phyloP scores from a whole-genome alignment of 2,888 invertebrate genomes.

The Amiota mariae region DNA sequence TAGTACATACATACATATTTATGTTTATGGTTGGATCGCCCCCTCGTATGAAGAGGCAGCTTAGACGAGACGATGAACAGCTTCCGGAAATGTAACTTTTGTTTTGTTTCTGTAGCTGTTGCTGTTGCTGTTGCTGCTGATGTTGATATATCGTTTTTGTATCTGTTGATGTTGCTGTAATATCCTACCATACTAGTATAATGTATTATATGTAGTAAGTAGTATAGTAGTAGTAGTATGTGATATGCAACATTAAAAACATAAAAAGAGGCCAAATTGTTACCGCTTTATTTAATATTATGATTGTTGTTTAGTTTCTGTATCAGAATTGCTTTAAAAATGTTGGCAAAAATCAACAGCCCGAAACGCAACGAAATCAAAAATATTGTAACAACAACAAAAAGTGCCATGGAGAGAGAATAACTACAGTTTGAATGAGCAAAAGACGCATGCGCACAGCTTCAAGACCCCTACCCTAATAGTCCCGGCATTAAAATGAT shows the following conservation, averaged over 20 bases:
- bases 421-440: conserved; percentile 12
- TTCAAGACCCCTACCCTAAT: too few species aligned
- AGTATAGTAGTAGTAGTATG: conserved; percentile 41
- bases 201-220: too few species aligned
- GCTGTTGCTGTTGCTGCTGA: conserved; percentile 20
- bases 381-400: conserved; percentile 25
- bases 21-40: background rate
- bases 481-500: background rate
- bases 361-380: conserved; percentile 10
- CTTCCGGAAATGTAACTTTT: conserved; percentile 52
- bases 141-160: conserved; percentile 46
- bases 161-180: conserved; percentile 28
- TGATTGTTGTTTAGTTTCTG: conserved; percentile 11
- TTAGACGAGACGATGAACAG: conserved; percentile 40
- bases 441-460: conserved; percentile 31
- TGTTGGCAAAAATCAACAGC: conserved; percentile 6
- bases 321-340: background rate
- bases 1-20: too few species aligned
- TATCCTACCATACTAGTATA: too few species aligned
- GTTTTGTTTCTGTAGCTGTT: background rate
- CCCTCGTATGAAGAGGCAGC: background rate
- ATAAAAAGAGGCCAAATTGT: conserved; percentile 34
- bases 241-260: conserved; percentile 49
- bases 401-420: conserved; percentile 14
- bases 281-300: conserved; percentile 11